Evolutionary conservation across 2,888 invertebrate genomes (phyloP).

Genomic region (Rhingia rostrata): DNA sequence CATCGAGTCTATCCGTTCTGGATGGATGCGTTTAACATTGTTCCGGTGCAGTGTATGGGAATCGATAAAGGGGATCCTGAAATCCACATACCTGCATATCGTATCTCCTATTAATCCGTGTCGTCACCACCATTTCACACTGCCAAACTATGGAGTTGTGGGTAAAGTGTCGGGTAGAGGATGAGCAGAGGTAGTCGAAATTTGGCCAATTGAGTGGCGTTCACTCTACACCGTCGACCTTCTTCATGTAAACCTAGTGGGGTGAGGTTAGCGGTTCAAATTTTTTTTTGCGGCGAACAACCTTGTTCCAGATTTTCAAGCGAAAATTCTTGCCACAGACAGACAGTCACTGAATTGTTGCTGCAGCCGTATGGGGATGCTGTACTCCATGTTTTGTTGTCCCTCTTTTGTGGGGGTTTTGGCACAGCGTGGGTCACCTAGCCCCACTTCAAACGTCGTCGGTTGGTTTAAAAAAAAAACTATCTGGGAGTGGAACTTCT

Average conservation of each 20-base stretch:
- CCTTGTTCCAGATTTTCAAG: slow-evolving; percentile 67
- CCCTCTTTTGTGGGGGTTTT: slow-evolving; percentile 25
- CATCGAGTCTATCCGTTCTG: slow-evolving; percentile 44
- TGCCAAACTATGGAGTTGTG: not conserved
- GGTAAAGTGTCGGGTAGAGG: not conserved
- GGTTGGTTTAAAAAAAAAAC: slow-evolving; percentile 48
- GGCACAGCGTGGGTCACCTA: slow-evolving; percentile 37
- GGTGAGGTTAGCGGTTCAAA: not conserved
- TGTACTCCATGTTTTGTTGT: slow-evolving; percentile 18
- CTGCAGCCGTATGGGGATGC: slow-evolving; percentile 49
- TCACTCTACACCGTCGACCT: slow-evolving; percentile 38
- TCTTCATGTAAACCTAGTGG: slow-evolving; percentile 52
- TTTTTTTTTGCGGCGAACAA: slow-evolving; percentile 52
- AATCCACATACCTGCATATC: not conserved
- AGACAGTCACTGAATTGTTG: slow-evolving; percentile 64
- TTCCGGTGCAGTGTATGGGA: slow-evolving; percentile 20
- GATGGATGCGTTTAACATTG: slow-evolving; percentile 65
- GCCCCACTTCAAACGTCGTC: slow-evolving; percentile 21
- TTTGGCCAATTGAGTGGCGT: slow-evolving; percentile 49
- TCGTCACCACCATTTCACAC: slow-evolving; percentile 4
- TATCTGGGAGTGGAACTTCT: slow-evolving; percentile 59
- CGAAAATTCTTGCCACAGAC: slow-evolving; percentile 57
- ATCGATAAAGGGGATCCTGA: slow-evolving; percentile 28
- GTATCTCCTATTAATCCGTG: not conserved
- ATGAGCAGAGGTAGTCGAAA: not conserved